Evolutionary conservation across 2,888 invertebrate species (phyloP).

Genomic region (Drosophila imparisetae): DNA sequence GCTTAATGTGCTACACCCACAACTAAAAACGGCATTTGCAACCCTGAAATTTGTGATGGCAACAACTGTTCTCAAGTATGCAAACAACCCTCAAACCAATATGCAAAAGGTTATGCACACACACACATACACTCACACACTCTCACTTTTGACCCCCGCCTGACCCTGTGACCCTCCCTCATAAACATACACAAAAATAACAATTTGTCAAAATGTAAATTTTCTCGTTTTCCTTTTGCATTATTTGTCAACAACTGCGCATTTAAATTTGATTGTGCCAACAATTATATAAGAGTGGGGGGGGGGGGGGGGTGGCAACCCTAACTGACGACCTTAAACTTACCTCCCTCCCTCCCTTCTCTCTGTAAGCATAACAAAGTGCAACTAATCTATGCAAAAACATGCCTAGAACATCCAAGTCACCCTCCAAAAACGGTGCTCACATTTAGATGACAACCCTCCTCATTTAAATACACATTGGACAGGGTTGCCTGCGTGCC

Average conservation of each 20-base stretch:
- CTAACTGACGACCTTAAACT: constrained; percentile 37
- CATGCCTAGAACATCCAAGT: constrained; percentile 54
- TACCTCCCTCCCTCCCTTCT: not conserved
- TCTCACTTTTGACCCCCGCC: constrained; percentile 48
- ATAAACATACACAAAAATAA: constrained; percentile 40
- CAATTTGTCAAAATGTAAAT: constrained; percentile 80
- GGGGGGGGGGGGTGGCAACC: constrained; percentile 9
- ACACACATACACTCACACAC: constrained; percentile 22
- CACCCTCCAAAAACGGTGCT: not conserved
- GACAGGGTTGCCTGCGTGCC: constrained; percentile 63
- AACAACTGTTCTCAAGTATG: constrained; percentile 41
- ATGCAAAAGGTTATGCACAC: constrained; percentile 57
- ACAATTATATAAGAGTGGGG: constrained; percentile 64
- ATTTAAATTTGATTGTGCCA: constrained; percentile 67
- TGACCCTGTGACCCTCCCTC: constrained; percentile 43
- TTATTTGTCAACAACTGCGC: constrained; percentile 52
- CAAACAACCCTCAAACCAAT: constrained; percentile 45
- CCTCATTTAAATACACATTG: constrained; percentile 54
- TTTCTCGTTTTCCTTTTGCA: constrained; percentile 28
- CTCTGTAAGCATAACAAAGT: constrained; percentile 58
- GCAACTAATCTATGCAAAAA: constrained; percentile 79
- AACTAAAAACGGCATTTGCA: constrained; percentile 36
- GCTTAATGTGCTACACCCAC: constrained; percentile 40
- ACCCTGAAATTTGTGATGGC: constrained; percentile 37
- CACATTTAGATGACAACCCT: constrained; percentile 42